Evolutionary conservation across 2,113 vertebrate genomes (phyloP).

Genomic region (Alectura lathami): DNA sequence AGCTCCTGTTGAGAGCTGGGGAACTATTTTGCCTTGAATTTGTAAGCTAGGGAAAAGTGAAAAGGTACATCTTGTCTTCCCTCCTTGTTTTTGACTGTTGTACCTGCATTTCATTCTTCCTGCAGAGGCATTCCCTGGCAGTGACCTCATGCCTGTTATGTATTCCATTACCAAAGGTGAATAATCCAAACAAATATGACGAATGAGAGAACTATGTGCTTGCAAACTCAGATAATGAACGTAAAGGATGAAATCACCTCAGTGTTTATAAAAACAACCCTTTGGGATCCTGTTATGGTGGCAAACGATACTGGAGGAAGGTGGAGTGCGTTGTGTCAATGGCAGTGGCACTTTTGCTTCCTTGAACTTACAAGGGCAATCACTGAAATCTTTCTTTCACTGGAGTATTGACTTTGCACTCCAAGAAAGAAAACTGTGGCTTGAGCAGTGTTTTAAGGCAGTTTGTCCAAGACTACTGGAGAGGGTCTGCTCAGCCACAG

Average conservation of each 20-base stretch:
- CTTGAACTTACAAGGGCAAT: neutral
- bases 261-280: conserved; percentile 47
- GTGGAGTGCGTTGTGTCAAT: neutral
- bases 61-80: neutral
- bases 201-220: conserved; percentile 17
- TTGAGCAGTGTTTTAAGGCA: neutral
- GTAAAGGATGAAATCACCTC: conserved; percentile 33
- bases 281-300: neutral
- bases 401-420: neutral
- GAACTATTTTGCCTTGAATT: neutral
- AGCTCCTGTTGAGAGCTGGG: neutral
- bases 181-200: conserved; percentile 49
- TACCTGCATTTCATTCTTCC: neutral
- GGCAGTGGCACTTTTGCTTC: neutral
- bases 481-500: accelerated
- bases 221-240: conserved; percentile 37
- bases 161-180: conserved; percentile 61
- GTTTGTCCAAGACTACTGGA: neutral
- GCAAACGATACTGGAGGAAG: neutral
- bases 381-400: neutral
- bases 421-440: neutral
- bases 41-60: neutral
- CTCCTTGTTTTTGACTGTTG: neutral
- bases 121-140: neutral
- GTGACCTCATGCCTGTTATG: conserved; percentile 4